Base-by-base conservation (phyloP, 1,140 invertebrate genomes). In the Caenorhabditis tropicalis region DNA sequence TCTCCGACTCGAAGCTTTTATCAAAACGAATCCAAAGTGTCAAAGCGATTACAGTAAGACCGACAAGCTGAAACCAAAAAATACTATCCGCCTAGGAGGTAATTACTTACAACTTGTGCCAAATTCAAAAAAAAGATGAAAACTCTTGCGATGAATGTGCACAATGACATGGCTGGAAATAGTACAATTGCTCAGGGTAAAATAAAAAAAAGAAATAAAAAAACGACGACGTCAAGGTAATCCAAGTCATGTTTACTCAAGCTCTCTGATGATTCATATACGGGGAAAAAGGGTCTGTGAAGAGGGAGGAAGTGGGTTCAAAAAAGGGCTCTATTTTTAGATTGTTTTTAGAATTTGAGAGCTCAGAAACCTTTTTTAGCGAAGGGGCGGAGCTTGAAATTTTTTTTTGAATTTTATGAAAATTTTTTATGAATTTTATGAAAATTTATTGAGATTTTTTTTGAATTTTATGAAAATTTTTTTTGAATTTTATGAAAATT, bases 61-160 rank as follows among this genome's bases (percentile, higher is more conserved):
- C 84, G 21, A 82, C 85, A 9, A 86, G 82, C 85, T 86, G 82
- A 84, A n/a, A n/a, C n/a, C n/a, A n/a, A n/a, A 86, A 86, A 19
- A 80, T 33, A 21, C 19, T 36, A 21, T 36, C 0, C 31, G 21
- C 3, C 19, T 46, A n/a, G 81, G 21, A 82, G 31, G 24, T 7
- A 48, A 43, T 5, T 43, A 79, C 16, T 39, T 51, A 84, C 82
- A 36, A 49, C 6, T 60, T 58, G 49, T 21, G 49, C 33, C 60
- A 84, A 74, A 24, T 84, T 84, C 82, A 84, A 39, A 46, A 84
- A 46, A 43, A 74, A 74, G 2, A 84, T 10, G 27, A 81, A 33
- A 9, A 79, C 36, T 29, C 82, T 21, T 0, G 82, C 49, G 43
- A 48, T 6, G 81, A 51, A 79, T 19, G 74, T 56, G 49, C 82